Base-by-base conservation (phyloP, 1,140 invertebrate genomes). In the Hycleus phaleratus region DNA sequence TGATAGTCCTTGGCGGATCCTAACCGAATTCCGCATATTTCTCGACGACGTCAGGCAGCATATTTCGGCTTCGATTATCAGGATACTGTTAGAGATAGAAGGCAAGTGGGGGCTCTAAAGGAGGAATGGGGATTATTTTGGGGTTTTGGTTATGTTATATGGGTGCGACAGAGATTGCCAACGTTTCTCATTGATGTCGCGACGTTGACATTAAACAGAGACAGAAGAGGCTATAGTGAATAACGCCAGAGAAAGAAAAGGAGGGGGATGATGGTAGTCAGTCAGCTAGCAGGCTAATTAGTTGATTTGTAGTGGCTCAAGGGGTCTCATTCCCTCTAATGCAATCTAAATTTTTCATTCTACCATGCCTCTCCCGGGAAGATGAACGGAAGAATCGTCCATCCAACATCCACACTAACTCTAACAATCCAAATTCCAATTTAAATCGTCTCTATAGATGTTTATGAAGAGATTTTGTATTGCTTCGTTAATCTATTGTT, bases 281-380 rank as follows among this genome's bases (percentile, higher is more conserved):
- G 52, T 55, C 52, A 66, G 61, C 61, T 51, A 59, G 63, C 64
- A 69, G 62, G 60, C 66, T 72, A 72, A 72, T 72, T 72, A 72
- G 70, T 67, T 71, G 70, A 72, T 72, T 72, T 72, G 70, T 71
- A 72, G 70, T 68, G 68, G 68, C 65, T 70, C 62, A 63, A 71
- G 67, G 68, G 70, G 68, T 63, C 64, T 62, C 63, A 61, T 61
- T 63, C 65, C 66, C 68, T 68, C 65, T 69, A 69, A 72, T 70
- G 70, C 67, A 72, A 72, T 72, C 69, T 72, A 71, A 72, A 72
- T 72, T 71, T 72, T 70, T 71, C 68, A 71, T 73, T 69, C 62
- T 55, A 57, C 43, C 49, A 50, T 58, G 53, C 58, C 51, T 65
- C 65, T 67, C 67, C 51, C 49, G 66, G 60, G 65, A 68, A 65